phyloP scores from a whole-genome alignment of 2,888 invertebrate genomes.

The Rapana venosa region DNA sequence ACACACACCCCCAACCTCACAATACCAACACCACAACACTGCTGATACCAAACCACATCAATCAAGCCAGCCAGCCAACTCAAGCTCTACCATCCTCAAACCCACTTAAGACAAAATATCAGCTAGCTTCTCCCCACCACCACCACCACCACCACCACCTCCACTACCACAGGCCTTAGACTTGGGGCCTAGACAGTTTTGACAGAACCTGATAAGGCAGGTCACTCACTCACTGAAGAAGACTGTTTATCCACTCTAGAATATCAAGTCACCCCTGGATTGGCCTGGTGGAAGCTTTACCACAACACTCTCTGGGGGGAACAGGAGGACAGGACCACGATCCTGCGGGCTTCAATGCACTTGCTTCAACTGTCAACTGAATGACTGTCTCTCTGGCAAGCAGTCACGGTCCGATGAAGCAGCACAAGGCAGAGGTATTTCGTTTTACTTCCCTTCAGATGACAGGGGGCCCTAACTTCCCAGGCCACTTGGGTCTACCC shows the following conservation, averaged over 20 bases:
- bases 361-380: slow-evolving; percentile 30
- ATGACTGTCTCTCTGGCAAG: background rate
- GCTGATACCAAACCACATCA: too few relatives aligned
- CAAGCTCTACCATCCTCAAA: background rate
- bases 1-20: background rate
- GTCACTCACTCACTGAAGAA: background rate
- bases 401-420: slow-evolving; percentile 23
- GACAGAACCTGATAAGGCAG: slow-evolving; percentile 13
- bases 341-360: slow-evolving; percentile 21
- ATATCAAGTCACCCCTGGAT: slow-evolving; percentile 14
- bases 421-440: slow-evolving; percentile 36
- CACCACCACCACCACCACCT: background rate
- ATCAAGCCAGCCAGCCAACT: too few relatives aligned
- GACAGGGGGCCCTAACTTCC: background rate
- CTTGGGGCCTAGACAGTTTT: background rate
- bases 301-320: background rate
- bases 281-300: background rate
- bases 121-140: background rate
- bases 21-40: background rate
- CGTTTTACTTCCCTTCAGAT: background rate
- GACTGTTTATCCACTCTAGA: slow-evolving; percentile 6
- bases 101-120: background rate
- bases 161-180: background rate
- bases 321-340: background rate
- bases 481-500: background rate